Evolutionary conservation across 2,797 vertebrate species (phyloP), one percentile per base, ranked within the genome.

Genomic region (Poecile montanus): DNA sequence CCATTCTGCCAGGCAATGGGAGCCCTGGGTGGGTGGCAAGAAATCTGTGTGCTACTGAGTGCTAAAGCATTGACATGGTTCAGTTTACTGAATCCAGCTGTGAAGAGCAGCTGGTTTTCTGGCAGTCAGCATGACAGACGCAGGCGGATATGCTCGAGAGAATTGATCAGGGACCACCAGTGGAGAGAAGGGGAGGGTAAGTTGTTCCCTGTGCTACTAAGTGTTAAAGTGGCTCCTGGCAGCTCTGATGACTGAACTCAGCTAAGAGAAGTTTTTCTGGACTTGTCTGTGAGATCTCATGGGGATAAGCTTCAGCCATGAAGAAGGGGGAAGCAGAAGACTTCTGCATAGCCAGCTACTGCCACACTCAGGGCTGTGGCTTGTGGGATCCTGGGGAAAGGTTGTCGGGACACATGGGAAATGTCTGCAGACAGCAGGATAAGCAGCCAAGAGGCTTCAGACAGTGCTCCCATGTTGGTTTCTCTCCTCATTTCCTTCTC

Each of bases 41-140:
- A 92, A 94, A 84, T 89, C 67, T 48, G 45, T 76, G 53, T 74
- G 85, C 77, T 87, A 56, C 83, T 0, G 20, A 89, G 42, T 62
- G 90, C 85, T 94, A 70, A 94, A 95, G 89, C 65, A 93, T 34
- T 58, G 85, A 73, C 85, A 86, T 62, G 78, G 88, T 36, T 97
- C 80, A 21, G 77, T 66, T 94, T 91, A 87, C 68, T 74, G 65
- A 94, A 93, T 82, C 91, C 94, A 97, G 92, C 94, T 96, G 96
- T 48, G 87, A 96, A 74, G 63, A 95, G 60, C 85, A 93, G 86
- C 91, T 93, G 88, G 29, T 70, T 87, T 91, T 85, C 91, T 89
- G 71, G 81, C 63, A 79, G 67, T 40, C 70, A 77, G 47, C 16
- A 9, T 23, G 73, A 89, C n/a, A 81, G 68, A 54, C 0, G 5